Conservation (phyloP, 2,797 vertebrate genomes). For the Spinibarbus caldwelli region DNA sequence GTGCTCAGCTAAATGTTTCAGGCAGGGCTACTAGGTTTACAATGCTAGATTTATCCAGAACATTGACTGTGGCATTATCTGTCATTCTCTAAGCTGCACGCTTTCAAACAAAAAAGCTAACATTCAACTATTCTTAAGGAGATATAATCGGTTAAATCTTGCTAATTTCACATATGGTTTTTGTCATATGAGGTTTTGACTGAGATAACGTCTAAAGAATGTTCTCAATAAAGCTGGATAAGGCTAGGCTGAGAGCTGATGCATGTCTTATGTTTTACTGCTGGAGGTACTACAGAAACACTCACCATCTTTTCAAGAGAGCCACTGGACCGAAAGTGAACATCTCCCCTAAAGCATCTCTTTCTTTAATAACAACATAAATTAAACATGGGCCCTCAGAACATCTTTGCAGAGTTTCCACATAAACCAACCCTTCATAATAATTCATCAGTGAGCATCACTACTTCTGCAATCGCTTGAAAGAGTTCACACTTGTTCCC, state of each 20-base stretch:
- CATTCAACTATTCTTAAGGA: not conserved
- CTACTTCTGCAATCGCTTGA: not conserved
- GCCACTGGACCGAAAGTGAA: constrained; percentile 63
- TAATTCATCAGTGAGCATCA: not conserved
- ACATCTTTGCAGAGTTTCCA: not conserved
- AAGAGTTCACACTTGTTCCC: not conserved
- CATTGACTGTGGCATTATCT: constrained; percentile 6
- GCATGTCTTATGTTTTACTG: constrained; percentile 35
- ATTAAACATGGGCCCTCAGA: constrained; percentile 68
- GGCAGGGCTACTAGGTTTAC: constrained; percentile 30
- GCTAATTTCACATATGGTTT: constrained; percentile 11
- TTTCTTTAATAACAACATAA: constrained; percentile 64
- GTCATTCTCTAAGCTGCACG: not conserved
- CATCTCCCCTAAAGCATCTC: constrained; percentile 67
- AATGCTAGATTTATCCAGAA: constrained; percentile 13
- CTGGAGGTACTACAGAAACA: constrained; percentile 29
- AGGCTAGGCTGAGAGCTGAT: constrained; percentile 19
- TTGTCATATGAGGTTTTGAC: not conserved
- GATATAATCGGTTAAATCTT: not conserved
- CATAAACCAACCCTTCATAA: constrained; percentile 16
- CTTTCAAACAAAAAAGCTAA: not conserved
- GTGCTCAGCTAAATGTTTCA: constrained; percentile 69
- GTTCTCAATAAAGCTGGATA: not conserved
- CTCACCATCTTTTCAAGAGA: constrained; percentile 44
- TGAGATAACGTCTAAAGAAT: constrained; percentile 5